A percentile compares a stretch with the other conserved stretches of the same genome.
Conservation (phyloP, 2,797 vertebrate species). For the Lutjanus argentimaculatus region DNA sequence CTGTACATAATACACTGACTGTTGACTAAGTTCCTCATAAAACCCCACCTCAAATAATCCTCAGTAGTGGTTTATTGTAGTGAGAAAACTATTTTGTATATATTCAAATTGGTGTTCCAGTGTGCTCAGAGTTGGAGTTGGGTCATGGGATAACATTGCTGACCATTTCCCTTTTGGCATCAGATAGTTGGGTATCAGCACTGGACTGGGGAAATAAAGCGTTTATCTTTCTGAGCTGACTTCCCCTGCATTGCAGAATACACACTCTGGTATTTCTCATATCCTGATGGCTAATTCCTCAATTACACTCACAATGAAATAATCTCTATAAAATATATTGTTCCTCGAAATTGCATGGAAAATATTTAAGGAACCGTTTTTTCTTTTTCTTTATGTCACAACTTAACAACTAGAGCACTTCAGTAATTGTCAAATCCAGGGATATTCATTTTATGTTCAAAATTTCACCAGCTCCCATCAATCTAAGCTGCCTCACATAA, state of each 20-base stretch:
- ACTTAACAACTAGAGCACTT: not conserved
- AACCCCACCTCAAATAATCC: no score
- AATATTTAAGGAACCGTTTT: not conserved
- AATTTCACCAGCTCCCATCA: no score
- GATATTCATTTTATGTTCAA: not conserved
- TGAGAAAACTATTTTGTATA: not conserved
- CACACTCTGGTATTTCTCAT: not conserved
- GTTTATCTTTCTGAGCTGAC: not conserved
- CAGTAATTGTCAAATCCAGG: not conserved
- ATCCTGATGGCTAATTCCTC: not conserved
- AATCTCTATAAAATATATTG: not conserved
- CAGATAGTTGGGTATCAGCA: not conserved
- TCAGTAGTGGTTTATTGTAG: no score
- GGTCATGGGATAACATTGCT: not conserved
- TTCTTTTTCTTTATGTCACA: not conserved
- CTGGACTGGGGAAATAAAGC: not conserved
- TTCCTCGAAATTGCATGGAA: not conserved
- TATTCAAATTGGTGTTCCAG: not conserved
- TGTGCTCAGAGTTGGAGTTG: not conserved
- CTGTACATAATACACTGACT: no score
- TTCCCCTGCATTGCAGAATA: not conserved
- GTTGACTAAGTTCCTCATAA: no score
- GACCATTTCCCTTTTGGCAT: not conserved
- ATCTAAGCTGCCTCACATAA: not conserved
- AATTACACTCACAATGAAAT: not conserved